Conservation (phyloP, 1,140 invertebrate genomes). For the Ridgeia piscesae region DNA sequence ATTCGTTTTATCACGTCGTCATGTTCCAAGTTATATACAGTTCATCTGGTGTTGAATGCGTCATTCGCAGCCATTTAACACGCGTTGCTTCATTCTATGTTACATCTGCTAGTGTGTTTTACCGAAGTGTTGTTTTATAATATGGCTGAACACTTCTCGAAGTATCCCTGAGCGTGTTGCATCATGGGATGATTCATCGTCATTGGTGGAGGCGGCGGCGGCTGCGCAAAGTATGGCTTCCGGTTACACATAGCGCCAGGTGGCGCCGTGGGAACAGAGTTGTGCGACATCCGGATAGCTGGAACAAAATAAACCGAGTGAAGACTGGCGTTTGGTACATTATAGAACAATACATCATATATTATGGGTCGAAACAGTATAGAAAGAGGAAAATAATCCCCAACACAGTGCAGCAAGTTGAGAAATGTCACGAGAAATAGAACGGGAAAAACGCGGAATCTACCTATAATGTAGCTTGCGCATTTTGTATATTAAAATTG, state of each 20-base stretch:
- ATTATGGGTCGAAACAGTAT: not conserved
- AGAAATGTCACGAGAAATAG: no score
- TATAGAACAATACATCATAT: not conserved
- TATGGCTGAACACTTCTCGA: not conserved
- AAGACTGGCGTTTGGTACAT: not conserved
- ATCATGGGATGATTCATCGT: not conserved
- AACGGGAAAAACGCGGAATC: no score
- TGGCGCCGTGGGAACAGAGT: not conserved
- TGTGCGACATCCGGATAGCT: not conserved
- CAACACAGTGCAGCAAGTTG: no score
- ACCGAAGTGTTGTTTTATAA: not conserved
- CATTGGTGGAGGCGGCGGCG: not conserved
- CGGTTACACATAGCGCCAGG: not conserved
- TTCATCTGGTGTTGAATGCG: no score
- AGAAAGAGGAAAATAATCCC: no score
- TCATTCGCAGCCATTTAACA: not conserved
- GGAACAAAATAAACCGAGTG: not conserved
- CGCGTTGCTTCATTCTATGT: not conserved
- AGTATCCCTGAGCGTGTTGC: not conserved
- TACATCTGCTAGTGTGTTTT: not conserved
- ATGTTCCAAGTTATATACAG: not conserved
- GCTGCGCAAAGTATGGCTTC: not conserved
- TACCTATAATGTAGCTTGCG: no score
- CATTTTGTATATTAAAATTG: no score
- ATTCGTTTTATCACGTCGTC: not conserved